Evolutionary conservation across 2,797 vertebrate species (phyloP), one percentile per base, ranked within the genome.

Genomic region (Artibeus lituratus): DNA sequence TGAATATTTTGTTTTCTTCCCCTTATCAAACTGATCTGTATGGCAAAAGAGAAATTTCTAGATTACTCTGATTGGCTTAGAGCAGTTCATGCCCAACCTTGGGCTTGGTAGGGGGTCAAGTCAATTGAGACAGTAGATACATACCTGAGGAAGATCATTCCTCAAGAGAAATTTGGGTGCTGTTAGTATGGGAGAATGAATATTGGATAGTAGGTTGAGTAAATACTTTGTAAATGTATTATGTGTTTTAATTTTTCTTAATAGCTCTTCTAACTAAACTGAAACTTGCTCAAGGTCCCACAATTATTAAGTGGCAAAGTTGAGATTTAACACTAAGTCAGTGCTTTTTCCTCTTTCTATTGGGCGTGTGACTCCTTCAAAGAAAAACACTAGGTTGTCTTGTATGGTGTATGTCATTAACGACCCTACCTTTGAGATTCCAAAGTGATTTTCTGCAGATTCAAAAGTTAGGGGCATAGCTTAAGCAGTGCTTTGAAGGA

Each of bases 211-310:
- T 47, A 73, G 77, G 74, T 57, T 10, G 59, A 69, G 69, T 86
- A 93, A 69, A 90, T 87, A 16, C 73, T 81, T 90, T 95, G n/a
- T 90, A 86, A 86, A 67, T 77, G 67, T 32, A 51, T 55, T 51
- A 59, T 69, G 7, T 77, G 39, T 74, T 55, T 78, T 88, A 78
- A 92, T 76, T 83, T 42, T 42, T 84, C 19, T 62, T 7, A 53
- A 5, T 85, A 78, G 12, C n/a, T 85, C 32, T 86, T 42, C 29
- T 90, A 59, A 87, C 24, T 24, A 87, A 93, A 90, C 59, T 42
- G 29, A 91, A 32, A 51, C 11, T 93, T 67, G 14, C 24, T 86
- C 49, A 81, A 57, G 57, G 7, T 81, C n/a, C 19, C 39, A 49
- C 84, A 90, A 77, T 57, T 80, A 76, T 62, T 57, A 77, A 83